Base-by-base conservation (phyloP, 2,797 vertebrate genomes). In the Apogon hyalosoma region DNA sequence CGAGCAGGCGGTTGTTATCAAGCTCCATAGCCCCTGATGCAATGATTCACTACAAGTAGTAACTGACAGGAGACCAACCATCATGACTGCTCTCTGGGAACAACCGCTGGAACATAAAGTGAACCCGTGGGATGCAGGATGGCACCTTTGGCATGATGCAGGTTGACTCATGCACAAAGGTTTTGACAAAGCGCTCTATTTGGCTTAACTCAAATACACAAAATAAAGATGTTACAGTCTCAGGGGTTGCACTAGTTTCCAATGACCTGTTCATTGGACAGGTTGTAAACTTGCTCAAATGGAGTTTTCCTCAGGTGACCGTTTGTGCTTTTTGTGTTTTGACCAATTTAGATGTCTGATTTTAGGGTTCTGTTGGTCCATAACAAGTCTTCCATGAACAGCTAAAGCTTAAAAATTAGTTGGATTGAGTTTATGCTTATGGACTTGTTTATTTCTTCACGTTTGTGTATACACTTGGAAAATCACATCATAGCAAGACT, bases 11-110 rank as follows among this genome's bases (percentile, higher is more conserved):
- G 53, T 21, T 28, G 53, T 41, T 8, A 28, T 73, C 48, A 39
- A 18, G 56, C 55, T 47, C 54, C 36, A 7, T 57, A 42, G 63
- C 39, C 50, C 51, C 64, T 73, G 64, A 63, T 70, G 76, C 66
- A 56, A 65, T 69, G 46, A 60, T 59, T 76, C 67, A 66, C 63
- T 62, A 58, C 43, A 59, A 73, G 63, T 39, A 21, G 48, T 79
- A 79, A 82, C 61, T 78, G 66, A 77, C 73, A 58, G 48, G 54
- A 54, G 47, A 79, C 55, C 28, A 19, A 41, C 49, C 62, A 49
- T 42, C 55, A 54, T 43, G 53, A 62, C 55, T 40, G 39, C 54
- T 60, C 47, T 2, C 54, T 41, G 55, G 59, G 71, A 68, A 50
- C 57, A 52, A 63, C 52, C 70, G 61, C 63, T 45, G 18, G 40